A percentile compares a stretch with the other conserved stretches of the same genome.
These are phyloP conservation scores for Spodoptera littoralis DNA, from an alignment of 2,888 invertebrate species.

Conservation along the genomic window DNA sequence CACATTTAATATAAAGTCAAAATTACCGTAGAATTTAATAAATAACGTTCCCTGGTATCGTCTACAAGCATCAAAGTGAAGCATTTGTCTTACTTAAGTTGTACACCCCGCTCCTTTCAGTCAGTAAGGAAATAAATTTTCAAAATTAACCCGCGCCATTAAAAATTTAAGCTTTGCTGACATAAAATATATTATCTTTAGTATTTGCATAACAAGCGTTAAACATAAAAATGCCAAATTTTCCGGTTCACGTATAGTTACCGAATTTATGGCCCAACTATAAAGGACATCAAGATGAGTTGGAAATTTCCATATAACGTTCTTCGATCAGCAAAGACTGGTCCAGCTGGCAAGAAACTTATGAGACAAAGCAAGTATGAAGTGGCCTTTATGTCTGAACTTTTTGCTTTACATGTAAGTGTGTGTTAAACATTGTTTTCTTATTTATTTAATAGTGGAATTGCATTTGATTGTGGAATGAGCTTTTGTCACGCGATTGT, in stretches of 20 bases:
- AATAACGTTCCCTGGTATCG: conserved; percentile 7
- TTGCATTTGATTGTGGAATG: conserved; percentile 20
- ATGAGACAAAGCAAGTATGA: conserved; percentile 4
- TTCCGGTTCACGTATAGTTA: conserved; percentile 1
- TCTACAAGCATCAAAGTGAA: conserved; percentile 6
- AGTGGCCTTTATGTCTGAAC: conserved; percentile 11
- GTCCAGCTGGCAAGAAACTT: conserved; percentile 17
- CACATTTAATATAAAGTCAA: background rate
- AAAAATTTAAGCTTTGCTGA: background rate
- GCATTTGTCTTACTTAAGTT: conserved; percentile 11
- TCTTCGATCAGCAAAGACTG: conserved; percentile 22
- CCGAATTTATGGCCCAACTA: conserved; percentile 17
- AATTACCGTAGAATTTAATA: conserved; percentile 1
- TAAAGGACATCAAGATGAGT: conserved; percentile 26
- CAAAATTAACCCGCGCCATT: background rate
- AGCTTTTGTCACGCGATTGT: conserved; percentile 23
- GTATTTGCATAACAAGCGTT: conserved; percentile 11
- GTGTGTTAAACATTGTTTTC: conserved; percentile 15
- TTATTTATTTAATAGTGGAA: conserved; percentile 13
- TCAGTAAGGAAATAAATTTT: conserved; percentile 3
- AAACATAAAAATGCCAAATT: background rate
- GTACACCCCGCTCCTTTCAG: background rate
- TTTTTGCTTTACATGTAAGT: conserved; percentile 3
- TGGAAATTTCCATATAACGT: conserved; percentile 26
- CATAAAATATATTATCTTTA: background rate